Percentiles rank a stretch among this genome's conserved stretches.
These are phyloP conservation scores for Hirtodrosophila histrioides DNA, from an alignment of 2,888 invertebrate genomes.

Conservation along the genomic window DNA sequence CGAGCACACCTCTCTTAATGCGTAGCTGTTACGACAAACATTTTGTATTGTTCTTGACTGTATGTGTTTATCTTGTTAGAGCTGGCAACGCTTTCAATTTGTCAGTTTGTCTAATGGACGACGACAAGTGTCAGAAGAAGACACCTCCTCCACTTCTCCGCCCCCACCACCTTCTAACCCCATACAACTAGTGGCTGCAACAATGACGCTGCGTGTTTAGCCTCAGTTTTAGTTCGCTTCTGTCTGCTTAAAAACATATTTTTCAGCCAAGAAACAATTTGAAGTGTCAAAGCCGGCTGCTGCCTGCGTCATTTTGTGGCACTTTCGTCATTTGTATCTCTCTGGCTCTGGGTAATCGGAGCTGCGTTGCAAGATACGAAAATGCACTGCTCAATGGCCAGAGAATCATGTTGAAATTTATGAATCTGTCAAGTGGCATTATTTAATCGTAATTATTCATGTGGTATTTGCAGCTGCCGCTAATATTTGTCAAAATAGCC, in stretches of 20 bases:
- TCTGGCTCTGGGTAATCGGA: conserved; percentile 38
- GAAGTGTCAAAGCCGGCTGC: conserved; percentile 61
- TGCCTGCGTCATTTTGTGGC: conserved; percentile 32
- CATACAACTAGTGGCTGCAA: conserved; percentile 10
- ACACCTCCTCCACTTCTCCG: background rate
- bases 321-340: conserved; percentile 35
- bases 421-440: conserved; percentile 48
- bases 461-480: conserved; percentile 57
- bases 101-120: conserved; percentile 63
- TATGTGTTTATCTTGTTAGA: conserved; percentile 8
- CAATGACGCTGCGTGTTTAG: conserved; percentile 6
- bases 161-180: background rate
- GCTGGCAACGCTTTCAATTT: conserved; percentile 51
- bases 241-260: conserved; percentile 41
- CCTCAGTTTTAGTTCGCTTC: conserved; percentile 1
- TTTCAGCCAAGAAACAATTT: conserved; percentile 45
- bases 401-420: conserved; percentile 8
- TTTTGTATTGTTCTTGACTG: conserved; percentile 2
- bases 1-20: background rate
- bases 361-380: conserved; percentile 24
- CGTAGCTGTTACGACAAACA: background rate
- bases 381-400: conserved; percentile 23
- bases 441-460: conserved; percentile 57
- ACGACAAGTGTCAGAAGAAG: conserved; percentile 60
- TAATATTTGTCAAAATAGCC: conserved; percentile 6